Base-by-base conservation (phyloP, 2,797 vertebrate genomes). In the Spea hammondii region DNA sequence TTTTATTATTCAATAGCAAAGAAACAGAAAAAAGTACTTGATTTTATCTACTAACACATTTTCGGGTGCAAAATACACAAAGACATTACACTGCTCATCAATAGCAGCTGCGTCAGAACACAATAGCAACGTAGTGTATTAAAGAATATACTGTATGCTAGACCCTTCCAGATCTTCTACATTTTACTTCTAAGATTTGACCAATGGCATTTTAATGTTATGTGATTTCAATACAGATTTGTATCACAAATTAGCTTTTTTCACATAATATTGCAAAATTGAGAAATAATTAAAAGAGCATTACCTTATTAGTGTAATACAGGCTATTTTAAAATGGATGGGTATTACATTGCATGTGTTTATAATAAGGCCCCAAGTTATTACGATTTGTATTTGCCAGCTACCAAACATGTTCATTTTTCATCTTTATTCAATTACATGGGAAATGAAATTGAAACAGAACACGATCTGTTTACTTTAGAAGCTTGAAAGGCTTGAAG, bases 371-470 rank as follows among this genome's bases (percentile, higher is more conserved):
- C 72, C 78, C 48, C 4, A 51, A 71, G 72, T 65, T 59, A 69
- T 54, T 57, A 65, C 53, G 53, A 50, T 70, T 64, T 75, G 51
- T 80, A 65, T 66, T 80, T 75, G 45, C 50, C 32, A 79, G 60
- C 55, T 79, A 65, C 50, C 13, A 70, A 70, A 75, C 50, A 53
- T 71, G 14, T 75, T 76, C 72, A 75, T 80, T 80, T 70, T 79
- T 80, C 72, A 65, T 80, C 67, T 80, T 71, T 70, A 75, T 71
- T 57, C 64, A 75, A 70, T 80, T 80, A 80, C 57, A 71, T 13
- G 12, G 64, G 64, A 70, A 80, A 80, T 76, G 4, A 76, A 70
- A 71, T 70, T 71, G 67, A 71, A 79, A 75, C 60, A 70, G 74
- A 71, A 45, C 32, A 47, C 12, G n/a, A 45, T 44, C n/a, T 50